Base-by-base conservation (phyloP, 2,797 vertebrate genomes). In the Danionella dracula region DNA sequence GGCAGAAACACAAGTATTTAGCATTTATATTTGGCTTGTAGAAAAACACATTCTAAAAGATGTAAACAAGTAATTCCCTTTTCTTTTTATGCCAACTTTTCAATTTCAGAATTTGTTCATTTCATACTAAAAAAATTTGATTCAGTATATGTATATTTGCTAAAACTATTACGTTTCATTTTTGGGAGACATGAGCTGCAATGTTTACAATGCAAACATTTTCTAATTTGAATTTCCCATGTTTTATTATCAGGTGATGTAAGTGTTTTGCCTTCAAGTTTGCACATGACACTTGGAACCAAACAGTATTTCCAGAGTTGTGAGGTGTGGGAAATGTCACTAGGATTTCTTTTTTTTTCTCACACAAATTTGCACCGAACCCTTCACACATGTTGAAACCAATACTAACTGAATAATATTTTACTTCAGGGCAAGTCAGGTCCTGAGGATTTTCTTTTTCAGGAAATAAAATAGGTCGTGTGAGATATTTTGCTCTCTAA, bases 361-460 rank as follows among this genome's bases (percentile, higher is more conserved):
- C 61, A 51, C 54, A 38, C 31, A 38, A 17, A 13, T n/a, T 41
- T 38, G 35, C 34, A 55, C 5, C 17, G 20, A 35, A 12, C 12
- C 19, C 8, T 49, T 23, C 17, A 55, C n/a, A n/a, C n/a, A n/a
- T n/a, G n/a, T n/a, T 19, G 37, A 13, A 41, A 53, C 41, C 34
- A 17, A 55, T 48, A 31, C 19, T 19, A 32, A 66, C 61, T 27
- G 41, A 65, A 59, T 46, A 17, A n/a, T 58, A 32, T 72, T 62
- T 55, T 32, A 68, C 20, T 45, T 13, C n/a, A 55, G 48, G 56
- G 53, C 72, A 53, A 48, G 72, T 63, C 63, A 54, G 57, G 38
- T 71, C 72, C 34, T 35, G 68, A 44, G 23, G 23, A 27, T 27
- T 27, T 27, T 3, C 3, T 27, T 27, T 27, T 6, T 3, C 3